Base-by-base conservation (phyloP, 2,797 vertebrate species). In the Zalophus californianus region DNA sequence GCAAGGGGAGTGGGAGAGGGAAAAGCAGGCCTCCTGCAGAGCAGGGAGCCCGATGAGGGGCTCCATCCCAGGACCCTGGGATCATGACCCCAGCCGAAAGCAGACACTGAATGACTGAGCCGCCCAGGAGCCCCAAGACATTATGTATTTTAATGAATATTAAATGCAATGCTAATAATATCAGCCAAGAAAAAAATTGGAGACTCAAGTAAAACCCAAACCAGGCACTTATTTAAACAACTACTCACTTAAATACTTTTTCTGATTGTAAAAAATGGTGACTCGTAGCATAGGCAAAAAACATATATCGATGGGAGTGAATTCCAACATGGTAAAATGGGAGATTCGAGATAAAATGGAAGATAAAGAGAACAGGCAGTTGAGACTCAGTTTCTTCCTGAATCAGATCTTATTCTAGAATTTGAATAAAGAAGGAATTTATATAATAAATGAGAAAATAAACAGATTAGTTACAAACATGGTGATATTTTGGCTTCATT, bases 391-490 rank as follows among this genome's bases (percentile, higher is more conserved):
- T 18, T 52, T 90, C 32, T 90, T 78, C n/a, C 13, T 7, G 44
- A 50, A 58, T 77, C 16, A 41, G 16, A n/a, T 58, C 15, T 92
- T 86, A 92, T 29, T 58, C 7, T 85, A 72, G 6, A 70, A 56
- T 73, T 50, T 94, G 64, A 94, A 66, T 94, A 62, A 90, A 90
- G 16, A 80, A 90, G 13, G 15, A 73, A 90, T 18, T 64, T 80
- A 44, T 23, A 18, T 64, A 56, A 62, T 56, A 60, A 82, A 29
- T 70, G 32, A 38, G 41, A 96, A 89, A 95, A 75, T 56, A 92
- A 56, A 68, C 20, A 95, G 29, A 29, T 86, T 82, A 66, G 35
- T 86, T 90, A 54, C 2, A 52, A 72, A 66, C 23, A n/a, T 35
- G 29, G 21, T 56, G 60, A 58, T 3, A 70, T 92, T 89, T 96